Conservation (phyloP, 2,888 invertebrate species). For the Chymomyza procnemis region DNA sequence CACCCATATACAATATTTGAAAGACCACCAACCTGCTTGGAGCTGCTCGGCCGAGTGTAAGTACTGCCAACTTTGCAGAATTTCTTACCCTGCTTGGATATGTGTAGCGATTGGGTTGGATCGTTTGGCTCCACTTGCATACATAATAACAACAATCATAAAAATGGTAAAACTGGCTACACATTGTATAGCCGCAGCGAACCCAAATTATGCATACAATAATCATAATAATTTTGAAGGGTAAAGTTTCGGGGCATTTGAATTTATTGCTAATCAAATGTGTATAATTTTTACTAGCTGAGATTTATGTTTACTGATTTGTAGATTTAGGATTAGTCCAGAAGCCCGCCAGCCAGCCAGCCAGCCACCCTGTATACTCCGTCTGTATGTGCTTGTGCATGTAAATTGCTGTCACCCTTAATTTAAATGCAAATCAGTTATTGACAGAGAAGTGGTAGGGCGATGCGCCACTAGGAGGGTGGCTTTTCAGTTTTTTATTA, state of each 20-base stretch:
- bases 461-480: background rate
- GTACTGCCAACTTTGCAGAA: slow-evolving; percentile 54
- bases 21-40: slow-evolving; percentile 4
- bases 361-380: slow-evolving; percentile 1
- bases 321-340: background rate
- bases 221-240: slow-evolving; percentile 42
- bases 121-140: slow-evolving; percentile 37
- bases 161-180: slow-evolving; percentile 38
- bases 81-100: background rate
- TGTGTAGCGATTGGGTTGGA: background rate
- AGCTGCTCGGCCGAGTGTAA: slow-evolving; percentile 28
- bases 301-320: slow-evolving; percentile 62
- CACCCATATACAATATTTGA: background rate
- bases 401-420: slow-evolving; percentile 48
- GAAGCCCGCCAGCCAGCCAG: too few relatives aligned
- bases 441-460: slow-evolving; percentile 22
- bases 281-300: slow-evolving; percentile 57
- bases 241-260: slow-evolving; percentile 37
- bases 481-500: background rate
- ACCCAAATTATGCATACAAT: slow-evolving; percentile 65
- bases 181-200: background rate
- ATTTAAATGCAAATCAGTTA: slow-evolving; percentile 61
- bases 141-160: slow-evolving; percentile 68
- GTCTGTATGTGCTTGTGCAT: slow-evolving; percentile 26
- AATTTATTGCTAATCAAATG: slow-evolving; percentile 67